A percentile compares a stretch with the other conserved stretches of the same genome.
Evolutionary conservation across 2,797 vertebrate species (phyloP).

Genomic region (Pseudochaenichthys georgianus): DNA sequence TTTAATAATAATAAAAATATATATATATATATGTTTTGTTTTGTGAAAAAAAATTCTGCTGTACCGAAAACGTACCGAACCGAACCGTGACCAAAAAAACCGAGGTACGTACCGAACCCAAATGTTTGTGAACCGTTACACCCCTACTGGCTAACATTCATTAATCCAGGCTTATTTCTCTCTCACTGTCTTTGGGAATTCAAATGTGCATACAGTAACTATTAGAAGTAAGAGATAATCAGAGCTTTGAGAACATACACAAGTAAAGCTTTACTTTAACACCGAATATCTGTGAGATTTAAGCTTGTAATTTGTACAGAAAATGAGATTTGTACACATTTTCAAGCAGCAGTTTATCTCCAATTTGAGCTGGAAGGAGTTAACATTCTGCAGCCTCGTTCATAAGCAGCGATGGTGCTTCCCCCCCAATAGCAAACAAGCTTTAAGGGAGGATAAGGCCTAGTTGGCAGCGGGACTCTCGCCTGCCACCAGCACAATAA

Average conservation of each 20-base stretch:
- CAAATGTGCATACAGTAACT: constrained; percentile 15
- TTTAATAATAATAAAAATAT: too few species aligned
- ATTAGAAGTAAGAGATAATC: constrained; percentile 7
- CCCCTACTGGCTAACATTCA: not conserved
- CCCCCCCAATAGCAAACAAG: constrained; percentile 39
- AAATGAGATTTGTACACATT: not conserved
- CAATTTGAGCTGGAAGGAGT: constrained; percentile 13
- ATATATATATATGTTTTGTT: too few species aligned
- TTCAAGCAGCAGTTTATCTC: not conserved
- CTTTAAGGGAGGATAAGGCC: constrained; percentile 72
- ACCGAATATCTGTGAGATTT: too few species aligned
- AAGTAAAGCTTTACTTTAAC: too few species aligned
- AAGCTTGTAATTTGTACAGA: not conserved
- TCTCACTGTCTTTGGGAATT: constrained; percentile 22
- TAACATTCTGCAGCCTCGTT: constrained; percentile 31
- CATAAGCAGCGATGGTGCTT: constrained; percentile 29
- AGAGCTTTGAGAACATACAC: constrained; percentile 4
- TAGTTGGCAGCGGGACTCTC: constrained; percentile 64
- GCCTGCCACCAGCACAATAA: constrained; percentile 74
- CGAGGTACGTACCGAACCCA: too few species aligned
- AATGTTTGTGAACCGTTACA: too few species aligned
- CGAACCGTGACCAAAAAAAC: too few species aligned
- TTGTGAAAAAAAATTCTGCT: too few species aligned
- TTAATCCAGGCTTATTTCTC: constrained; percentile 23
- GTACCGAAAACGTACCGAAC: too few species aligned